Evolutionary conservation across 2,797 vertebrate species (phyloP).

Genomic region (Podarcis siculus): DNA sequence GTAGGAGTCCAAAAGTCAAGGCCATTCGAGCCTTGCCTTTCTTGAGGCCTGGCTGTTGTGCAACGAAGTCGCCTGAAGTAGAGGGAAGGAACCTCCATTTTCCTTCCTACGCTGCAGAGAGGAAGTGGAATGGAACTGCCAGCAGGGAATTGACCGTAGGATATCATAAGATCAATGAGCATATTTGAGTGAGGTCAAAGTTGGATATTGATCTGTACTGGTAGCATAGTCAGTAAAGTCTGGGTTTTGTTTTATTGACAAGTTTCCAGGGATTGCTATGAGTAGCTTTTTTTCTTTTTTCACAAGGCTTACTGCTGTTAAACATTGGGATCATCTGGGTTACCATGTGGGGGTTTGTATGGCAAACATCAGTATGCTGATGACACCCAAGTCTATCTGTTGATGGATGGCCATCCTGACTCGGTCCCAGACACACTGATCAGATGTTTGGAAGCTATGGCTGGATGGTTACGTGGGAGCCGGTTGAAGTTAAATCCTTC

Average conservation of each 20-base stretch:
- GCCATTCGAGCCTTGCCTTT: not conserved
- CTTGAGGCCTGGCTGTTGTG: not conserved
- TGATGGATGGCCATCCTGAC: too few relatives aligned
- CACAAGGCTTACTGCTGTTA: not conserved
- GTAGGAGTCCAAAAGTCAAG: not conserved
- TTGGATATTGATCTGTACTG: not conserved
- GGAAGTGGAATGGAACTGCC: not conserved
- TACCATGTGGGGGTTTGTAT: not conserved
- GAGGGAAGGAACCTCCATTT: not conserved
- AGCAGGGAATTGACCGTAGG: too few relatives aligned
- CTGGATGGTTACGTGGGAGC: too few relatives aligned
- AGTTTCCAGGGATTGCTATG: not conserved
- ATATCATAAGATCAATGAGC: not conserved
- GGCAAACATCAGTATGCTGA: too few relatives aligned
- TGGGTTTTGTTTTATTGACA: not conserved
- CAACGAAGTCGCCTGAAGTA: not conserved
- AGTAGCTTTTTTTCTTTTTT: not conserved
- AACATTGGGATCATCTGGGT: not conserved
- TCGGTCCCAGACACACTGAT: too few relatives aligned
- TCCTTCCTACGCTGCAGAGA: not conserved
- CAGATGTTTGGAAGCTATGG: too few relatives aligned
- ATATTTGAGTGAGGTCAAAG: not conserved
- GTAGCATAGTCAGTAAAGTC: not conserved
- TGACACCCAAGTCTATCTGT: too few relatives aligned
- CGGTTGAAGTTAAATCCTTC: too few relatives aligned